Evolutionary conservation across 2,797 vertebrate species (phyloP).

Genomic region (Calcarius lapponicus): DNA sequence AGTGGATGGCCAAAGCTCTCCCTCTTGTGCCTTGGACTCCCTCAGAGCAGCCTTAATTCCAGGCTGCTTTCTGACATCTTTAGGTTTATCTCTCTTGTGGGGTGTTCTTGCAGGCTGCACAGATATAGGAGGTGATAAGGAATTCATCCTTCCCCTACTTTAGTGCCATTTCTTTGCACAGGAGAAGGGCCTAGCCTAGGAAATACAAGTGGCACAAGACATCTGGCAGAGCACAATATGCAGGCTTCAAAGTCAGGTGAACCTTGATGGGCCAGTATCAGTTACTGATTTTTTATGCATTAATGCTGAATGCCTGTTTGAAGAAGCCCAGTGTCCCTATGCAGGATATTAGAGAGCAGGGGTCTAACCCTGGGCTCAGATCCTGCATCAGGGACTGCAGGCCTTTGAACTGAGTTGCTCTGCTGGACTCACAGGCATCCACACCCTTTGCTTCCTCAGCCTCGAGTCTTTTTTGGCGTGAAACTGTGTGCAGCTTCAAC

Average conservation of each 20-base stretch:
- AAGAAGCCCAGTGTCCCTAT: background rate
- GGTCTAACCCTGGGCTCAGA: background rate
- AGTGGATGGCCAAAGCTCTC: background rate
- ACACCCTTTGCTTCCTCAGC: background rate
- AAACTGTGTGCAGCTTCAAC: background rate
- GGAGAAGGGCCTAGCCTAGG: background rate
- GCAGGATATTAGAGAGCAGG: background rate
- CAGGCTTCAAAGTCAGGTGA: background rate
- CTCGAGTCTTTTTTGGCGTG: background rate
- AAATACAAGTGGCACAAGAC: background rate
- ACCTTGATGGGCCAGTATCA: background rate
- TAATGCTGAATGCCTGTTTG: background rate
- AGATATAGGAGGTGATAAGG: background rate
- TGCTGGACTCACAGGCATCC: background rate
- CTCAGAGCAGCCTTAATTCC: background rate
- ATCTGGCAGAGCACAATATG: background rate
- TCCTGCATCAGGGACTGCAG: background rate
- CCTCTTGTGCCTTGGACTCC: background rate
- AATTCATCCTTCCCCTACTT: background rate
- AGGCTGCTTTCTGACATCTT: background rate
- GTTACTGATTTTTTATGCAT: background rate
- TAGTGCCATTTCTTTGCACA: background rate
- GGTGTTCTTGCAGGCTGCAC: background rate
- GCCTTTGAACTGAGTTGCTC: background rate
- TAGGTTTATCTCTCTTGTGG: fast-evolving